Conservation (phyloP, 1,140 invertebrate species). For the Babylonia areolata region DNA sequence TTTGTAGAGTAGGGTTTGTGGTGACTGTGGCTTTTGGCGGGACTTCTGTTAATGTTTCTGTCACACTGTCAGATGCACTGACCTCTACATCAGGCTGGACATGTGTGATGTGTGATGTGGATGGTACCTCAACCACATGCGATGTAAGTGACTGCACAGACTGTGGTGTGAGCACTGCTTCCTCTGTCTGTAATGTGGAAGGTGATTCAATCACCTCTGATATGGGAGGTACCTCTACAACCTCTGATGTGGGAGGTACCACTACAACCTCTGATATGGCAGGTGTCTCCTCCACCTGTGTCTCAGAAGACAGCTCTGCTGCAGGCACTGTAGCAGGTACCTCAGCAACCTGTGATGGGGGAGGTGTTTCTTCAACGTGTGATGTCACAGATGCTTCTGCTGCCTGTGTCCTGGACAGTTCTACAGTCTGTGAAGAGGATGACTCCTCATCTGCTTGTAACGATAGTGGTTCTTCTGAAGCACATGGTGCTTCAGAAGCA, state of each 20-base stretch:
- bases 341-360: background rate
- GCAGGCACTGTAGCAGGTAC: background rate
- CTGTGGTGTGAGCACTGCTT: background rate
- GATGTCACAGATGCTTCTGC: too few relatives aligned
- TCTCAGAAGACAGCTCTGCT: too few relatives aligned
- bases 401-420: too few relatives aligned
- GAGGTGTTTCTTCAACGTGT: background rate
- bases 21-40: background rate
- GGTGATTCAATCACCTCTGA: background rate
- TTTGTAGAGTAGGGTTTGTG: background rate
- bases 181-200: background rate
- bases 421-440: too few relatives aligned
- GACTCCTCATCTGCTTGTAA: too few relatives aligned
- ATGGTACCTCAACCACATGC: background rate
- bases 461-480: too few relatives aligned
- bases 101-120: background rate
- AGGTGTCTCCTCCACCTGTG: background rate
- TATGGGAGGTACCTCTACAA: background rate
- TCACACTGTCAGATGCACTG: background rate
- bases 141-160: background rate
- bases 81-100: background rate
- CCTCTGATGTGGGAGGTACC: background rate
- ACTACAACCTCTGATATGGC: background rate
- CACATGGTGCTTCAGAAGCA: too few relatives aligned
- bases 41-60: background rate